phyloP scores from a whole-genome alignment of 30 jellyfish, hydroid and myxozoan species.

The Hydractinia echinata region DNA sequence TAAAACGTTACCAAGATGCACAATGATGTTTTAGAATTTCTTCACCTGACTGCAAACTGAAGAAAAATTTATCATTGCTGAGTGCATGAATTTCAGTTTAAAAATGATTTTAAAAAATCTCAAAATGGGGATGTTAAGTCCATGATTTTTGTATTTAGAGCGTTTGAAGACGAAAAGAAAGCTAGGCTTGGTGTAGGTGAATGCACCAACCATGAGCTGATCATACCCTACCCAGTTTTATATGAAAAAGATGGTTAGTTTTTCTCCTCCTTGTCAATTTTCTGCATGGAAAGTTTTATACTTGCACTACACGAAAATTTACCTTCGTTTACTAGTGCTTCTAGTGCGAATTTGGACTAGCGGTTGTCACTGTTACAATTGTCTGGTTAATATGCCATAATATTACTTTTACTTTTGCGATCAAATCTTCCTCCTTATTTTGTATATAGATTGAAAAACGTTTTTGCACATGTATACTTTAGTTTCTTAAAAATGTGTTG shows the following conservation, averaged over 20 bases:
- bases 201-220: slow-evolving; percentile 87
- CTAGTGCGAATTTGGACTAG: no score
- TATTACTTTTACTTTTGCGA: no score
- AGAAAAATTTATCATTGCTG: not conserved
- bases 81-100: not conserved
- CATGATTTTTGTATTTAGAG: slow-evolving; percentile 35
- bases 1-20: not conserved
- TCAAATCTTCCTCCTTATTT: no score
- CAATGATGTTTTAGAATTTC: slow-evolving; percentile 2
- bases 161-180: slow-evolving; percentile 95
- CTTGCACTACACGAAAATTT: no score
- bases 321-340: no score
- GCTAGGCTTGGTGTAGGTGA: slow-evolving; percentile 92
- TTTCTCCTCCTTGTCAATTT: no score
- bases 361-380: no score
- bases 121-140: not conserved
- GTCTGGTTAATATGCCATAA: no score
- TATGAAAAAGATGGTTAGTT: slow-evolving; percentile 85
- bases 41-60: slow-evolving; percentile 10
- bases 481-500: no score
- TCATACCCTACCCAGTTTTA: slow-evolving; percentile 86
- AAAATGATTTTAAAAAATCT: not conserved
- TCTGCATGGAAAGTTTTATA: no score
- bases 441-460: no score
- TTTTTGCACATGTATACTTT: no score